phyloP scores from a whole-genome alignment of 2,113 vertebrate genomes.

The Morone chrysops region DNA sequence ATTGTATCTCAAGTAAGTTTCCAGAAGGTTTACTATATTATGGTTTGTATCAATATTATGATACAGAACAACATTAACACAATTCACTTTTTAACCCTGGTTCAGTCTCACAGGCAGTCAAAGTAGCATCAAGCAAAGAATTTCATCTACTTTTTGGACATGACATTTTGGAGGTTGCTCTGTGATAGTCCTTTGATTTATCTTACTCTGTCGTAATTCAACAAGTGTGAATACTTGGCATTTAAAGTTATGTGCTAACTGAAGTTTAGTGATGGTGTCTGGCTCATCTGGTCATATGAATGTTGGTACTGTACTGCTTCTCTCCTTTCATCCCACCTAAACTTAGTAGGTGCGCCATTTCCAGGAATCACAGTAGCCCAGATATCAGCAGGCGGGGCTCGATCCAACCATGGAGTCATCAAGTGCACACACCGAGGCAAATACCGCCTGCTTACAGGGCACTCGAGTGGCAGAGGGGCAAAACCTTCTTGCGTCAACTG shows the following conservation, averaged over 20 bases:
- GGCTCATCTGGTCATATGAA: slow-evolving; percentile 46
- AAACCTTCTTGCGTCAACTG: slow-evolving; percentile 13
- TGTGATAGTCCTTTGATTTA: slow-evolving; percentile 21
- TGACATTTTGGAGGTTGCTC: background rate
- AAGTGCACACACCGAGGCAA: slow-evolving; percentile 53
- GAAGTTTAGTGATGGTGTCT: slow-evolving; percentile 30
- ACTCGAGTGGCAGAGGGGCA: background rate
- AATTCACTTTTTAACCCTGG: background rate
- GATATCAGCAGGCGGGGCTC: slow-evolving; percentile 58
- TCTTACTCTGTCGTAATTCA: slow-evolving; percentile 33
- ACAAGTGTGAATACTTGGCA: slow-evolving; percentile 63
- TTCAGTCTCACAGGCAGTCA: background rate
- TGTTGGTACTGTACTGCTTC: slow-evolving; percentile 68
- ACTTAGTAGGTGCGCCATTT: slow-evolving; percentile 75
- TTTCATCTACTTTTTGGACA: background rate
- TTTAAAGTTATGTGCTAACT: slow-evolving; percentile 55
- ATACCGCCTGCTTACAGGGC: slow-evolving; percentile 67
- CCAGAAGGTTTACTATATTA: background rate
- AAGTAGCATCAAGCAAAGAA: background rate
- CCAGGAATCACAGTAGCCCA: slow-evolving; percentile 69
- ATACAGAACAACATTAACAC: background rate
- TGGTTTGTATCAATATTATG: background rate
- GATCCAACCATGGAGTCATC: slow-evolving; percentile 61
- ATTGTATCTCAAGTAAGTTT: background rate
- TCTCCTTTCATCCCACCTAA: slow-evolving; percentile 73